Percentiles rank a stretch among this genome's conserved stretches.
These are phyloP conservation scores for Patella ulyssiponensis DNA, from an alignment of 2,888 invertebrate species.

Conservation along the genomic window DNA sequence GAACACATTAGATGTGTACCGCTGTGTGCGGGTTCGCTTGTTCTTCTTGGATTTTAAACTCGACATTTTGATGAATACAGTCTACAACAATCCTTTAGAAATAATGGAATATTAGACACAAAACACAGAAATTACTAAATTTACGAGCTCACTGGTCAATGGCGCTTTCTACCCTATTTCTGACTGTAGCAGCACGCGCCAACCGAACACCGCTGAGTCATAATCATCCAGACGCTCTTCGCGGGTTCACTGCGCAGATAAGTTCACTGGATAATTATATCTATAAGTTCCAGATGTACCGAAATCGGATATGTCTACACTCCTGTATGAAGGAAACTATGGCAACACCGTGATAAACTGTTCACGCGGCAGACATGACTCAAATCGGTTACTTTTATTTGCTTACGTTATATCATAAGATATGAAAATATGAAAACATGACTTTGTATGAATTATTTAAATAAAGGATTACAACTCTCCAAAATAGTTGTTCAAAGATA, in stretches of 20 bases:
- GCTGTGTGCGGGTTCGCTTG: conserved; percentile 65
- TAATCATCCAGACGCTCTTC: neutral
- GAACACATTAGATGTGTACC: conserved; percentile 71
- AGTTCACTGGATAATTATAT: too few species aligned
- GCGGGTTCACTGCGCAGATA: too few species aligned
- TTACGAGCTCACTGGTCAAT: too few species aligned
- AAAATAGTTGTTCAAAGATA: too few species aligned
- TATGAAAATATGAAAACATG: too few species aligned
- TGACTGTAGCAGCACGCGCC: neutral
- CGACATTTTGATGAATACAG: conserved; percentile 54
- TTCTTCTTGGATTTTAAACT: conserved; percentile 62
- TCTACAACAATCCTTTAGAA: too few species aligned
- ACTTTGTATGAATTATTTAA: too few species aligned
- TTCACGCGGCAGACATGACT: neutral
- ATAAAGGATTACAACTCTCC: too few species aligned
- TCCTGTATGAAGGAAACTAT: neutral
- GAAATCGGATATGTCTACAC: neutral
- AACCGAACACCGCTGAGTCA: neutral
- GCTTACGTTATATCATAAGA: too few species aligned
- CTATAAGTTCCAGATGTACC: neutral
- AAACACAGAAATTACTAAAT: too few species aligned
- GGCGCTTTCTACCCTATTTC: neutral
- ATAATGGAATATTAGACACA: too few species aligned
- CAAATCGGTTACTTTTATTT: too few species aligned
- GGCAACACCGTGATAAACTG: neutral